These are phyloP conservation scores for Tanytarsus gracilentus DNA, from an alignment of 2,888 invertebrate genomes.

Conservation along the genomic window DNA sequence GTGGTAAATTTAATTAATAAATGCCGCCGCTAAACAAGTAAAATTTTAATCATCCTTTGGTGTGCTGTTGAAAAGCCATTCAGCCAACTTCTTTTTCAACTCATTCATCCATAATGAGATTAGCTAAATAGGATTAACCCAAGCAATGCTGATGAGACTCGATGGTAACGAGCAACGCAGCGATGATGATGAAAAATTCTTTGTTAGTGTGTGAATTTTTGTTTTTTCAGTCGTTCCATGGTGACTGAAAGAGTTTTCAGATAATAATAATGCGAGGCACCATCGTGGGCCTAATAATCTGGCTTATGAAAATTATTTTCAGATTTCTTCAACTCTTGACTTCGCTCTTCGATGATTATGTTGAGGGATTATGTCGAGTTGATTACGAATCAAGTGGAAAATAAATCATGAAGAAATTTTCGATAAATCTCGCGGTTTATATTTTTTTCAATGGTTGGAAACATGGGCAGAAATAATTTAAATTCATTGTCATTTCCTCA, in stretches of 20 bases:
- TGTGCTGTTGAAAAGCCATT: no score
- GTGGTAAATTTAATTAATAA: no score
- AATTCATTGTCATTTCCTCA: neutral
- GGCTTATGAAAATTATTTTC: slow-evolving; percentile 13
- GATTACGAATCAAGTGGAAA: slow-evolving; percentile 7
- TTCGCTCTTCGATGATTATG: neutral
- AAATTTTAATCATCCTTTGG: no score
- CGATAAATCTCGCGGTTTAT: no score
- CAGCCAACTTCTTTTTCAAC: no score
- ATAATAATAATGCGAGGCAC: neutral
- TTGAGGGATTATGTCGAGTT: slow-evolving; percentile 1
- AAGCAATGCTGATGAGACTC: neutral
- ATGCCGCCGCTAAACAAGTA: no score
- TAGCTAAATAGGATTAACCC: slow-evolving; percentile 20
- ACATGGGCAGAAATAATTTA: neutral
- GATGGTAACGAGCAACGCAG: neutral
- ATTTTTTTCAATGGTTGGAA: no score
- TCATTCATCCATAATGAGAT: slow-evolving; percentile 1
- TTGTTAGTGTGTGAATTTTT: neutral
- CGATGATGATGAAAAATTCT: neutral
- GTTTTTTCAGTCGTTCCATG: neutral
- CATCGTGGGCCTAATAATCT: neutral
- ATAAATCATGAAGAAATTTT: neutral
- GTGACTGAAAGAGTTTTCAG: neutral
- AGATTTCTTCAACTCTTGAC: neutral